Conservation (phyloP, 1,140 invertebrate genomes). For the Mylabris phalerata region DNA sequence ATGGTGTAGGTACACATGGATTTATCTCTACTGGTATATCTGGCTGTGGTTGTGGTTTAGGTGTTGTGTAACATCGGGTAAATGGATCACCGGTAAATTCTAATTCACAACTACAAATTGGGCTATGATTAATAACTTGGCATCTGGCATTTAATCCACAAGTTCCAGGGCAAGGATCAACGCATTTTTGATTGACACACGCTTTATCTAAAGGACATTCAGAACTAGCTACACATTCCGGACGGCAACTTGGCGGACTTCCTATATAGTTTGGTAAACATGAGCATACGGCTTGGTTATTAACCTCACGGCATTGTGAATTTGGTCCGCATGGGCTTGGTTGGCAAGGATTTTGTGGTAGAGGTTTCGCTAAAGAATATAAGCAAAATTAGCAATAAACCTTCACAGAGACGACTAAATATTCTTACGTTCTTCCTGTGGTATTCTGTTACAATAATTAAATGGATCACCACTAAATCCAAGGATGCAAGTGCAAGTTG, state of each 20-base stretch:
- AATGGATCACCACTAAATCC: constrained; percentile 53
- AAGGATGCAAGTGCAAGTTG: constrained; percentile 57
- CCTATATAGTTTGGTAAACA: constrained; percentile 57
- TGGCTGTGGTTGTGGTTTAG: constrained; percentile 39
- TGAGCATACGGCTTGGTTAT: constrained; percentile 54
- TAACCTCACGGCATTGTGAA: constrained; percentile 54
- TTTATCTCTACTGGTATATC: constrained; percentile 41
- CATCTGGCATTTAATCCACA: constrained; percentile 63
- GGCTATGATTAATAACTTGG: constrained; percentile 60
- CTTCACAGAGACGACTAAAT: not conserved
- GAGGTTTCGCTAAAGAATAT: not conserved
- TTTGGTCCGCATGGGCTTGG: constrained; percentile 63
- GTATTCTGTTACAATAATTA: constrained; percentile 41
- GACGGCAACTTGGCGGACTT: constrained; percentile 53
- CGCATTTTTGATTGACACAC: constrained; percentile 59
- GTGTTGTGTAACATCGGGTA: constrained; percentile 54
- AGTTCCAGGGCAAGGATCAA: constrained; percentile 55
- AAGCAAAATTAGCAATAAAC: not conserved
- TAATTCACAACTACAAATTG: constrained; percentile 61
- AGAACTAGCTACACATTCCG: constrained; percentile 56
- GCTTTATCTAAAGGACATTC: constrained; percentile 60
- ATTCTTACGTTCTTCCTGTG: constrained; percentile 30
- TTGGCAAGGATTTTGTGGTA: constrained; percentile 48
- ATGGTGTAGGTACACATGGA: constrained; percentile 68
- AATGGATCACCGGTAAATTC: constrained; percentile 72